phyloP scores from a whole-genome alignment of 2,113 vertebrate genomes.

The Mixornis gularis region DNA sequence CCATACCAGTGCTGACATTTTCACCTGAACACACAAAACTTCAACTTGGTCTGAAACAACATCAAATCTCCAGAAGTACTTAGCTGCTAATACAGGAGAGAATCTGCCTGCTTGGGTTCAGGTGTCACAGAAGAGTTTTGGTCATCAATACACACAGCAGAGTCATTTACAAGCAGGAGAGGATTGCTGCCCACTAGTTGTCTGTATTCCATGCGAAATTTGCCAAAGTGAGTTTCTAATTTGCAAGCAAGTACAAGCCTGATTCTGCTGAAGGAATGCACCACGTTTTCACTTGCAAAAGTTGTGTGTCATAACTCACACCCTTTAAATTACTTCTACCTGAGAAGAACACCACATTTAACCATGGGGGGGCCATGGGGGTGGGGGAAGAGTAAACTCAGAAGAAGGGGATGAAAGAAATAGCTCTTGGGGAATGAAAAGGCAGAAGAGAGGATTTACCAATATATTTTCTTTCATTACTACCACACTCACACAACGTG shows the following conservation, averaged over 20 bases:
- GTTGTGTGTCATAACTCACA: neutral
- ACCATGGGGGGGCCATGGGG: too few relatives aligned
- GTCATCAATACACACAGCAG: neutral
- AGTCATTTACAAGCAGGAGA: neutral
- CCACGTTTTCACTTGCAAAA: neutral
- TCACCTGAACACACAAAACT: neutral
- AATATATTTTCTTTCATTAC: neutral
- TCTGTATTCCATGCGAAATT: neutral
- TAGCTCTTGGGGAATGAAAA: neutral
- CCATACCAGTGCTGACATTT: neutral
- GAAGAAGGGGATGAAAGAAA: neutral
- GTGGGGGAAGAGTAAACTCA: neutral
- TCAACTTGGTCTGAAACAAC: rapidly evolving
- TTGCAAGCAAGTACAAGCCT: neutral
- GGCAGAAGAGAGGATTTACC: neutral
- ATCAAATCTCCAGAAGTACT: neutral
- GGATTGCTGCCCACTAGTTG: neutral
- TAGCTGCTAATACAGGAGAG: neutral
- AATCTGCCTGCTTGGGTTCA: neutral
- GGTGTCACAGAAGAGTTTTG: neutral
- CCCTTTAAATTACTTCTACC: neutral
- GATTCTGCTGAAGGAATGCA: neutral
- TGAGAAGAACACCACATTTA: neutral
- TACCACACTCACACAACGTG: neutral
- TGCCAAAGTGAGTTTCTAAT: neutral